These are phyloP conservation scores for Psittacula derbiana DNA, from an alignment of 2,797 vertebrate genomes.

Conservation along the genomic window DNA sequence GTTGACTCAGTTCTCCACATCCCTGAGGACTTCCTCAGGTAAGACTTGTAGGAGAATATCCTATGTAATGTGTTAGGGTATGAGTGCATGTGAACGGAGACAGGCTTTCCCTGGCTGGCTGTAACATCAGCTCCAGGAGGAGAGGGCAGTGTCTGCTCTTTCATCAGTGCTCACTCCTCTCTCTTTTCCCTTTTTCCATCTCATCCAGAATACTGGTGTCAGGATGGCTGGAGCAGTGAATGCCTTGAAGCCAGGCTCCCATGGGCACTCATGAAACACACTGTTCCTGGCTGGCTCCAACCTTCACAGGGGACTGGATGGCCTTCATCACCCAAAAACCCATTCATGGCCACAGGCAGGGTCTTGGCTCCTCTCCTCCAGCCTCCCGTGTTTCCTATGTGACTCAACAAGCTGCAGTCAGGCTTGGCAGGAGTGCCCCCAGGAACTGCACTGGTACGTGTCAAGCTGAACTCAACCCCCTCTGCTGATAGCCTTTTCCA, in stretches of 20 bases:
- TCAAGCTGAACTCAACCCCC: not conserved
- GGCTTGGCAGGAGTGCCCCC: not conserved
- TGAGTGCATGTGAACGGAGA: not conserved
- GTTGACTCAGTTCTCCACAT: not conserved
- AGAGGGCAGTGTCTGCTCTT: rapidly evolving
- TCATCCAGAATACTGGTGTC: constrained; percentile 16
- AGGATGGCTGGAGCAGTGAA: not conserved
- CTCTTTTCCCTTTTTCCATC: not conserved
- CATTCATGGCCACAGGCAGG: not conserved
- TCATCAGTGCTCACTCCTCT: not conserved
- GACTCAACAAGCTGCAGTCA: not conserved
- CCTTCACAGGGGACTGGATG: not conserved
- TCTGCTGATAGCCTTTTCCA: not conserved
- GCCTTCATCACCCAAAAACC: not conserved
- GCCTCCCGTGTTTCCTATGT: not conserved
- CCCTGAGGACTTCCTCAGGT: not conserved
- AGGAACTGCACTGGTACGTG: not conserved
- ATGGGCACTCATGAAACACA: not conserved
- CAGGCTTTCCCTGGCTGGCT: not conserved
- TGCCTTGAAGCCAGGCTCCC: not conserved
- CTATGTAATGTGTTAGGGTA: rapidly evolving
- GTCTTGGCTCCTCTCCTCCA: not conserved
- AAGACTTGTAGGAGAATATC: not conserved
- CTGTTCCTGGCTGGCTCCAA: not conserved
- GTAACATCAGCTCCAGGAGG: not conserved